These are phyloP conservation scores for Rhinoderma darwinii DNA, from an alignment of 2,113 vertebrate species.

Conservation along the genomic window DNA sequence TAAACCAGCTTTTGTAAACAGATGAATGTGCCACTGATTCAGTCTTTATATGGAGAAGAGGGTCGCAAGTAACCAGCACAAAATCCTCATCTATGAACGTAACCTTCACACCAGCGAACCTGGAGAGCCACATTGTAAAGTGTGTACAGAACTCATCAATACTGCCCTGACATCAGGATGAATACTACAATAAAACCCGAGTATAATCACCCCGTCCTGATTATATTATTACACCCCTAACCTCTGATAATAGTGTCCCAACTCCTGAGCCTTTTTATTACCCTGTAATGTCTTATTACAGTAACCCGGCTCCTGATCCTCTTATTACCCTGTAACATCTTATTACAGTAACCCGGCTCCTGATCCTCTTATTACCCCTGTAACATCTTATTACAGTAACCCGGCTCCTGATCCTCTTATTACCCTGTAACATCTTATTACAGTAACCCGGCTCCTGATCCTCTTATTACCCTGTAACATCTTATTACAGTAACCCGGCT, in stretches of 20 bases:
- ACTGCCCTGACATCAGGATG: not conserved
- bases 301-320: too few species aligned
- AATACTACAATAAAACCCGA: not conserved
- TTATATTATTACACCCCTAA: not conserved
- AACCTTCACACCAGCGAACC: constrained; percentile 14
- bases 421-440: too few species aligned
- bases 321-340: too few species aligned
- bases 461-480: too few species aligned
- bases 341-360: too few species aligned
- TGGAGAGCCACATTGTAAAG: not conserved
- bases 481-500: not conserved
- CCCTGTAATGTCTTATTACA: not conserved
- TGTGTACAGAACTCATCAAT: not conserved
- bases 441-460: too few species aligned
- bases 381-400: too few species aligned
- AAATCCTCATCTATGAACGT: constrained; percentile 2
- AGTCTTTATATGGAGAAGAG: constrained; percentile 52
- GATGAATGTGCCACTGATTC: constrained; percentile 45
- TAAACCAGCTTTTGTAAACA: constrained; percentile 54
- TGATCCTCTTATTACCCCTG: too few species aligned
- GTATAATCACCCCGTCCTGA: not conserved
- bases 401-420: too few species aligned
- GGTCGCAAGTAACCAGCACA: not conserved
- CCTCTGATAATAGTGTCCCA: not conserved
- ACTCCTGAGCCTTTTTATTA: not conserved